Conservation (phyloP, 2,888 invertebrate genomes). For the Pherbina coryleti region DNA sequence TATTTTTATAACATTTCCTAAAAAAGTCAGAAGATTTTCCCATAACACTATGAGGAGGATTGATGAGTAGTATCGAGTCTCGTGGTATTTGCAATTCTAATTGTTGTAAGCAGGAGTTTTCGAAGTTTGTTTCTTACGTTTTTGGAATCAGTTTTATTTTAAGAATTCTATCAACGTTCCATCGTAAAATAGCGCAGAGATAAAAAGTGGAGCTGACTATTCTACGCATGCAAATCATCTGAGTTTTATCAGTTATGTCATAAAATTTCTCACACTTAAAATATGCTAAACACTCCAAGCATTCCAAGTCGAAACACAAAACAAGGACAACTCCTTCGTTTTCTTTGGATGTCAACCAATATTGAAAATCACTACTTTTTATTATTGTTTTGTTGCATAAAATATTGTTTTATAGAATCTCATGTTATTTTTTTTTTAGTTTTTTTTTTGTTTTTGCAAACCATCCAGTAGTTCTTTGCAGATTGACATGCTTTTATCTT, state of each 20-base stretch:
- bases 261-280: slow-evolving; percentile 21
- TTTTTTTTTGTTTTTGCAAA: neutral
- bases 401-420: neutral
- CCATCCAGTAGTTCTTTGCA: neutral
- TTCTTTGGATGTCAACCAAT: neutral
- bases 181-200: slow-evolving; percentile 12
- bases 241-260: slow-evolving; percentile 2
- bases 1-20: slow-evolving; percentile 3
- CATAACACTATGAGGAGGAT: neutral
- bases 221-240: slow-evolving; percentile 1
- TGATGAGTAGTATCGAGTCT: neutral
- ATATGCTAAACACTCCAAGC: slow-evolving; percentile 1
- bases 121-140: neutral
- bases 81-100: neutral
- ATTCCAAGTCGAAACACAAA: neutral
- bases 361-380: slow-evolving; percentile 8
- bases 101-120: neutral
- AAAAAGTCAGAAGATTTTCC: neutral
- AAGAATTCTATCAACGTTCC: slow-evolving; percentile 17
- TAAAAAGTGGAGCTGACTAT: neutral
- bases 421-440: neutral
- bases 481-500: slow-evolving; percentile 8
- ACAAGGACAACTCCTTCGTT: neutral
- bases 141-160: neutral
- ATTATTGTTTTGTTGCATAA: neutral